Percentiles rank a stretch among this genome's conserved stretches.
phyloP scores from a whole-genome alignment of 2,113 vertebrate genomes.

The Pyxicephalus adspersus region DNA sequence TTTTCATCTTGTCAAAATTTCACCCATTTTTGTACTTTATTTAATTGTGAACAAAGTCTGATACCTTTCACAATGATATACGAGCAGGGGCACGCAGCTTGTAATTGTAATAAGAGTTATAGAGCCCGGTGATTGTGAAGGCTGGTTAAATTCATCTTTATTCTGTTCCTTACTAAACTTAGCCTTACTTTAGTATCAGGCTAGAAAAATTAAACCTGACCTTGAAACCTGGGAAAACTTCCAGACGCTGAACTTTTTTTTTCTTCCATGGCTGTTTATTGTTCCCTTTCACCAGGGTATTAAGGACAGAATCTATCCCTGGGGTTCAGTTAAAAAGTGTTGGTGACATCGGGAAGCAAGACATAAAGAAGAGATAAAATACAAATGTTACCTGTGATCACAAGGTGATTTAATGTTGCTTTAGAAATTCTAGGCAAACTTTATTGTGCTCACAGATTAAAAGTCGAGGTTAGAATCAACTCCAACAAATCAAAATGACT shows the following conservation, averaged over 20 bases:
- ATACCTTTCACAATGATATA: slow-evolving; percentile 48
- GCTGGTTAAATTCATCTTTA: slow-evolving; percentile 18
- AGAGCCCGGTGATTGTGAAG: slow-evolving; percentile 35
- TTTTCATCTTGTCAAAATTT: no score
- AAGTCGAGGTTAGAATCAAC: background rate
- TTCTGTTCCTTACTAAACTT: background rate
- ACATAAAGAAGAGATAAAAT: slow-evolving; percentile 12
- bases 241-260: background rate
- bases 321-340: slow-evolving; percentile 30
- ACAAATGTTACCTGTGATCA: slow-evolving; percentile 54
- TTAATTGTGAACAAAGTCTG: slow-evolving; percentile 53
- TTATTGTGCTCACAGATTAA: background rate
- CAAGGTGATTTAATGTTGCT: slow-evolving; percentile 38
- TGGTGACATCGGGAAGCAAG: background rate
- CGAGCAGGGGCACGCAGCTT: slow-evolving; percentile 27
- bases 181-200: slow-evolving; percentile 27
- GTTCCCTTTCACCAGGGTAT: slow-evolving; percentile 42
- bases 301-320: slow-evolving; percentile 40
- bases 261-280: slow-evolving; percentile 22
- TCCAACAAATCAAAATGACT: background rate
- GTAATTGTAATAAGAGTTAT: slow-evolving; percentile 54
- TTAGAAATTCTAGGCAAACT: slow-evolving; percentile 25
- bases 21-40: slow-evolving; percentile 27
- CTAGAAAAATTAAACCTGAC: slow-evolving; percentile 31
- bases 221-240: slow-evolving; percentile 32